A percentile compares a stretch with the other conserved stretches of the same genome.
Conservation (phyloP, 2,888 invertebrate genomes). For the Eledona agricola region DNA sequence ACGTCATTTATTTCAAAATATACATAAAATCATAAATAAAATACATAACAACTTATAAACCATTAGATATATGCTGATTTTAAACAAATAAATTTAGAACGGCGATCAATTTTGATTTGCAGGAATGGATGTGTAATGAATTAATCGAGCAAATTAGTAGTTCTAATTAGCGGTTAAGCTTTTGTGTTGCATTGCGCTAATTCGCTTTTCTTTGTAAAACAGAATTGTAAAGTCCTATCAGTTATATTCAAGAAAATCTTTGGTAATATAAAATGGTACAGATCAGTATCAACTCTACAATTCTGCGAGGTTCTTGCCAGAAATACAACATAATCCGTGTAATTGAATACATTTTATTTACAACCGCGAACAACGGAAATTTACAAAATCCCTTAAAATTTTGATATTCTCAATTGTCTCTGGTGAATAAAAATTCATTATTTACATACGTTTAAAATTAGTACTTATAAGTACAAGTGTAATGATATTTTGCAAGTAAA, state of each 20-base stretch:
- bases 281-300: too few relatives aligned
- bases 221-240: too few relatives aligned
- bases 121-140: slow-evolving; percentile 3
- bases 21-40: slow-evolving; percentile 29
- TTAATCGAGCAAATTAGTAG: slow-evolving; percentile 11
- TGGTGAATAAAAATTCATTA: slow-evolving; percentile 20
- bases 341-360: too few relatives aligned
- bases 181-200: slow-evolving; percentile 26
- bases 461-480: slow-evolving; percentile 31
- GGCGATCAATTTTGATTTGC: slow-evolving; percentile 12
- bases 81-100: background rate
- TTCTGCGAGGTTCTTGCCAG: too few relatives aligned
- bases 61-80: slow-evolving; percentile 3
- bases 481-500: slow-evolving; percentile 27
- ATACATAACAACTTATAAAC: slow-evolving; percentile 28
- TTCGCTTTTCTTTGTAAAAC: too few relatives aligned
- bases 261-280: too few relatives aligned
- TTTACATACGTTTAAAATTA: slow-evolving; percentile 22
- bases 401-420: too few relatives aligned
- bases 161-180: slow-evolving; percentile 23
- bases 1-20: slow-evolving; percentile 34
- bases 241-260: too few relatives aligned
- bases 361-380: too few relatives aligned
- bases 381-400: too few relatives aligned
- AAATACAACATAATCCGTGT: too few relatives aligned